Evolutionary conservation across 2,113 vertebrate species (phyloP), one percentile per base, ranked within the genome.

Genomic region (Neogale vison): DNA sequence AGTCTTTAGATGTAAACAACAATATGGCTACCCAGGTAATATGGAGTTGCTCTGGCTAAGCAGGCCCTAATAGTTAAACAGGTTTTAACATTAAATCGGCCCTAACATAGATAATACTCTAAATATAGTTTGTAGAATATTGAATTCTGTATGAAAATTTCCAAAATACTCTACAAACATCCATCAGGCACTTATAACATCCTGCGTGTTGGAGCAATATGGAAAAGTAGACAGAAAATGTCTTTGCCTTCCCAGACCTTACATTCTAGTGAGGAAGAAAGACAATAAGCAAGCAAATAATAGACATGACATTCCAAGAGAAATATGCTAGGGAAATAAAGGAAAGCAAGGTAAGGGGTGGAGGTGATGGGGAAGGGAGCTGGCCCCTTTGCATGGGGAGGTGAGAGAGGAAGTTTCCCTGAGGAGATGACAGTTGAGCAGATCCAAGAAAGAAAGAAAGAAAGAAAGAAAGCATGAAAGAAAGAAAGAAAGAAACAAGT

Each of bases 91-190:
- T 42, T 42, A 42, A 42, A 42, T 42, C 4, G 42, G 42, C 42
- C 42, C 42, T 42, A 42, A 42, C 42, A 42, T 59, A 71, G 59
- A 36, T 67, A 61, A 61, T 67, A 83, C 1, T 47, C n/a, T 87
- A 72, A 4, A 34, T 14, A 42, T 20, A 69, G 45, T 57, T 94
- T 90, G 15, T 93, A 52, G 84, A 90, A 88, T 88, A 88, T 29
- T 76, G 36, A 84, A 87, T 69, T 90, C 47, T 77, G 18, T 31
- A 76, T 82, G 69, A 74, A 93, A 80, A 52, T 55, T 63, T 88
- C 65, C 79, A 52, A 34, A 36, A 88, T 88, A 71, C 26, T 80
- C 50, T 74, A 80, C 3, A 65, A 39, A 63, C 39, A 61, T 29
- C 61, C 14, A n/a, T 1, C 18, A 17, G 61, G 8, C 50, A 26